Base-by-base conservation (phyloP, 2,888 invertebrate species). In the Cephus sareptanus region DNA sequence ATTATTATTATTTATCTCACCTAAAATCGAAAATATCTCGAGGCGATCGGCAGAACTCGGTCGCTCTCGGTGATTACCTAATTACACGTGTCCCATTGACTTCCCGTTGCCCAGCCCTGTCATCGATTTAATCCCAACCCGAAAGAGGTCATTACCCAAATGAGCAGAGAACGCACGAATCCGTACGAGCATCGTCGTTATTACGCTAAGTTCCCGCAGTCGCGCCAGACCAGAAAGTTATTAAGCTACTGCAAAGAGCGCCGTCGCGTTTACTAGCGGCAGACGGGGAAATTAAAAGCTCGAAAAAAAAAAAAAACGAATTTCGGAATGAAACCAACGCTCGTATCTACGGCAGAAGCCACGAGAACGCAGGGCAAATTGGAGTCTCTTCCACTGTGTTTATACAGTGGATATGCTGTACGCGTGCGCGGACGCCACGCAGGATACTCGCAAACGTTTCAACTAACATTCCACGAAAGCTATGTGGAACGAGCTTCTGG, bases 381-480 rank as follows among this genome's bases (percentile, higher is more conserved):
- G 23, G 70, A 70, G 70, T 30, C 33, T 33, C 30, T 1, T 70
- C 0, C 40, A 70, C 31, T 30, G 11, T n/a, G 70, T 30, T 12
- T 70, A 70, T 30, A 70, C 3, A 30, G 13, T 33, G 30, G 70
- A 30, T 30, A 70, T 30, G 15, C 30, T 31, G 15, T 30, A 6
- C 70, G 70, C 70, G 70, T 33, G 70, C 33, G n/a, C 30, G 30
- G 40, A 40, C 40, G 40, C 40, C 15, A 15, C 40, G 15, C 40
- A 40, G 15, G 40, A 40, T 40, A 40, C 75, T 40, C 35, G 68
- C 73, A 73, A 82, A 84, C 82, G 81, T 88, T 90, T 87, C 86
- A 87, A 89, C 89, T 87, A 87, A 89, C 85, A 90, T 90, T 90
- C 90, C 89, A 77, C 80, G 87, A 86, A 84, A 85, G 87, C 85